Percentiles rank a stretch among this genome's conserved stretches.
phyloP scores from a whole-genome alignment of 2,113 vertebrate species.

The Synchiropus splendidus region DNA sequence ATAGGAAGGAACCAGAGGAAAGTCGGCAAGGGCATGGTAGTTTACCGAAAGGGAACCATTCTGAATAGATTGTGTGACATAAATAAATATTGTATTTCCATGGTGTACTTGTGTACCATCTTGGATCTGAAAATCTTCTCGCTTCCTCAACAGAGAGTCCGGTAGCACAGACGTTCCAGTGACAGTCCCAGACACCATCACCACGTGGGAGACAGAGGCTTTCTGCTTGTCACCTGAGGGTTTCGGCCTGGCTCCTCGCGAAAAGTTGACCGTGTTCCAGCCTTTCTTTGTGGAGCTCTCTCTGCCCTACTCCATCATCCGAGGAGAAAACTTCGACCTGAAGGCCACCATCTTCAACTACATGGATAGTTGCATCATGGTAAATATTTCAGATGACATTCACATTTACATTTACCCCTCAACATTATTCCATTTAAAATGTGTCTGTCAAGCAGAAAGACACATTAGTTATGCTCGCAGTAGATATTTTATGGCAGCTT shows the following conservation, averaged over 20 bases:
- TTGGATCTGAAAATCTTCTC: neutral
- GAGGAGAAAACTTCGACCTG: conserved; percentile 77
- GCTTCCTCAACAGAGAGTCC: conserved; percentile 49
- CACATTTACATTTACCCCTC: neutral
- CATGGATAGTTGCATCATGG: conserved; percentile 73
- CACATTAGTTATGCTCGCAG: too few species aligned
- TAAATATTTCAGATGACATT: conserved; percentile 28
- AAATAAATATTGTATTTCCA: too few species aligned
- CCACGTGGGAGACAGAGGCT: conserved; percentile 77
- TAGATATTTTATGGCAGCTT: too few species aligned
- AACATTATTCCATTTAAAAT: neutral
- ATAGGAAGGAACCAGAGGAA: too few species aligned
- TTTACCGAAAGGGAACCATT: too few species aligned
- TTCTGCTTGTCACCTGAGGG: conserved; percentile 74
- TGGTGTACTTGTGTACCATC: too few species aligned
- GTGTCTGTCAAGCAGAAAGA: too few species aligned
- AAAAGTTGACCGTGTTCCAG: conserved; percentile 71
- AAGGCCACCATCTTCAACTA: conserved; percentile 80
- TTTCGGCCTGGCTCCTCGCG: conserved; percentile 71
- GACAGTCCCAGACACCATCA: conserved; percentile 79
- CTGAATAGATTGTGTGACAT: too few species aligned
- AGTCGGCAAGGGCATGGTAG: too few species aligned
- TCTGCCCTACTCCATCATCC: conserved; percentile 79
- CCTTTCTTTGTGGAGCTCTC: conserved; percentile 82
- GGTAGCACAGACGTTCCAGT: conserved; percentile 59